A percentile compares a stretch with the other conserved stretches of the same genome.
phyloP scores from a whole-genome alignment of 2,888 invertebrate species.

The Polyploca ridens region DNA sequence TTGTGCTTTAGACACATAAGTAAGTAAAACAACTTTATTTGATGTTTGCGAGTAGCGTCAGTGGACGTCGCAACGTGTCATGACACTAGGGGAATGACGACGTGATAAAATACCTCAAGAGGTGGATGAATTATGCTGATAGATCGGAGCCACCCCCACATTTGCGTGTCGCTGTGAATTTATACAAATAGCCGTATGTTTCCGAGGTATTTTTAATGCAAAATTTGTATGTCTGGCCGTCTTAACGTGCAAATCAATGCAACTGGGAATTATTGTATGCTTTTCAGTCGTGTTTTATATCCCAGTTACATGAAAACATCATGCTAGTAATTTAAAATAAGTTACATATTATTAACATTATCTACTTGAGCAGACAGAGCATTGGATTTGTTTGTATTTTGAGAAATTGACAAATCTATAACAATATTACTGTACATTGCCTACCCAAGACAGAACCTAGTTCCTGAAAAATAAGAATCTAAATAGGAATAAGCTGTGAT shows the following conservation, averaged over 20 bases:
- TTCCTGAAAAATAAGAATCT: too few species aligned
- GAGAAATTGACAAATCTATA: too few species aligned
- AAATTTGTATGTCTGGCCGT: slow-evolving; percentile 13
- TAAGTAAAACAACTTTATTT: slow-evolving; percentile 84
- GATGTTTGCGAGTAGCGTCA: slow-evolving; percentile 65
- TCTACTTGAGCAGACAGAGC: too few species aligned
- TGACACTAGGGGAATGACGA: slow-evolving; percentile 57
- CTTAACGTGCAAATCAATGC: background rate
- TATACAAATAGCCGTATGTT: slow-evolving; percentile 36
- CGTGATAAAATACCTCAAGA: slow-evolving; percentile 60
- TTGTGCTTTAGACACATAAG: slow-evolving; percentile 41
- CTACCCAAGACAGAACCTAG: too few species aligned
- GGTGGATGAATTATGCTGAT: slow-evolving; percentile 38
- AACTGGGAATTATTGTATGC: background rate
- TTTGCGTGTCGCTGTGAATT: slow-evolving; percentile 50
- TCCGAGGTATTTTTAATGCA: slow-evolving; percentile 13
- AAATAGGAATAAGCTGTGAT: too few species aligned
- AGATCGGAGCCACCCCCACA: slow-evolving; percentile 27
- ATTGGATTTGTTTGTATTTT: too few species aligned
- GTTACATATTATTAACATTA: background rate
- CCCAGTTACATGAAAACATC: too few species aligned
- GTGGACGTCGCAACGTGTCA: slow-evolving; percentile 55
- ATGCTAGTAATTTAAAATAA: background rate
- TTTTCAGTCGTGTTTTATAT: background rate
- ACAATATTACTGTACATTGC: too few species aligned